phyloP scores from a whole-genome alignment of 92 coral and sea anemone species.

The Zoanthus gigantus region DNA sequence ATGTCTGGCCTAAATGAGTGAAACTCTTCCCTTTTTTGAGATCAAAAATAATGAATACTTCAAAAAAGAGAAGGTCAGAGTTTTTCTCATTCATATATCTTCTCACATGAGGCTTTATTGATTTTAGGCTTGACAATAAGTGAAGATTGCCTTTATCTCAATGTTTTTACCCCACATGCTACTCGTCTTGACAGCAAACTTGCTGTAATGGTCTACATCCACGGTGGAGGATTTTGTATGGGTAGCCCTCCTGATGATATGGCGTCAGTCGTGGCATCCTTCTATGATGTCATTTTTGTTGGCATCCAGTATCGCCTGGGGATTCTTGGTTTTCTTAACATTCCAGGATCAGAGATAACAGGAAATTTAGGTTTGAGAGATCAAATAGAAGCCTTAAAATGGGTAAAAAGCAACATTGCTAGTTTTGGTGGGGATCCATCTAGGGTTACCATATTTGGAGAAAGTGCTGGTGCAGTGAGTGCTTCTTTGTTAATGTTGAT shows the following conservation, averaged over 20 bases:
- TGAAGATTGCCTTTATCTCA: slow-evolving; percentile 76
- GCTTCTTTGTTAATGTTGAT: slow-evolving; percentile 39
- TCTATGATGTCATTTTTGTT: slow-evolving; percentile 73
- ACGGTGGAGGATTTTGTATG: slow-evolving; percentile 67
- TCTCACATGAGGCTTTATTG: neutral
- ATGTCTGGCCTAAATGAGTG: too few relatives aligned
- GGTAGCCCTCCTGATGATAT: slow-evolving; percentile 38
- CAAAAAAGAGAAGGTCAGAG: too few relatives aligned
- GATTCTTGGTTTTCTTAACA: slow-evolving; percentile 71
- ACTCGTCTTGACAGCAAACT: slow-evolving; percentile 14
- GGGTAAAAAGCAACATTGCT: slow-evolving; percentile 54
- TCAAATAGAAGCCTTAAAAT: slow-evolving; percentile 64
- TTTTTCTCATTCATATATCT: too few relatives aligned
- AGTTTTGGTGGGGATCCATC: slow-evolving; percentile 51
- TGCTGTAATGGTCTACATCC: slow-evolving; percentile 79
- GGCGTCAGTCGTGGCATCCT: slow-evolving; percentile 39
- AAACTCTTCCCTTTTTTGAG: too few relatives aligned
- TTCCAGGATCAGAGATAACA: slow-evolving; percentile 69
- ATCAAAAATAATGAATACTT: too few relatives aligned
- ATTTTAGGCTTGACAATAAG: neutral
- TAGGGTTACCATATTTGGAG: slow-evolving; percentile 55
- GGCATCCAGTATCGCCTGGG: slow-evolving; percentile 79
- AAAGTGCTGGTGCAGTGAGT: slow-evolving; percentile 42
- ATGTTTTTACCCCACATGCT: slow-evolving; percentile 63
- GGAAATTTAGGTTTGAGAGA: slow-evolving; percentile 80